phyloP scores from a whole-genome alignment of 2,888 invertebrate species.

The Tipula lateralis region DNA sequence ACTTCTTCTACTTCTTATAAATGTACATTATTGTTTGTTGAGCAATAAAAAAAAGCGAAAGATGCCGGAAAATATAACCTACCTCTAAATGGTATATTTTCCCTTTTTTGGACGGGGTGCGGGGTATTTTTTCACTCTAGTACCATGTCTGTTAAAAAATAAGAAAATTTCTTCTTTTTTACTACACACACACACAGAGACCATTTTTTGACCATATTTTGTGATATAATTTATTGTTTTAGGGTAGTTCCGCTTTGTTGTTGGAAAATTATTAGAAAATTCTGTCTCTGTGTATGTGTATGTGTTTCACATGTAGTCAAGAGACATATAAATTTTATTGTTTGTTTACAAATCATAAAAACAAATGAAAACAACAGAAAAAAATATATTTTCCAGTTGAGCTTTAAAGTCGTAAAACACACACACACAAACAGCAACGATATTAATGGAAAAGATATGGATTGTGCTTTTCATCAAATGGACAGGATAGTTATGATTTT shows the following conservation, averaged over 20 bases:
- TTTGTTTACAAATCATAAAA: slow-evolving; percentile 2
- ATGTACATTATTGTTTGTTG: background rate
- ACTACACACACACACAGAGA: too few relatives aligned
- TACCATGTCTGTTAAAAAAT: background rate
- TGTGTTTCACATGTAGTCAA: background rate
- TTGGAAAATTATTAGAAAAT: slow-evolving; percentile 11
- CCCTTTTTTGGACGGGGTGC: background rate
- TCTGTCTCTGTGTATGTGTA: background rate
- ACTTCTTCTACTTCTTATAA: background rate
- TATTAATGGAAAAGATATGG: background rate
- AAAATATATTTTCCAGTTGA: background rate
- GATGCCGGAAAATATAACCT: background rate
- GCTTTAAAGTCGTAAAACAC: slow-evolving; percentile 7
- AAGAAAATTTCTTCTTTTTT: background rate
- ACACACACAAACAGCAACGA: background rate
- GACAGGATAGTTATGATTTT: slow-evolving; percentile 6
- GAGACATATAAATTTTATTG: slow-evolving; percentile 1
- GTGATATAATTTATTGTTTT: slow-evolving; percentile 24
- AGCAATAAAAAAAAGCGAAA: background rate
- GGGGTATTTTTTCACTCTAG: background rate
- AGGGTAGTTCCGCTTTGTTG: slow-evolving; percentile 2
- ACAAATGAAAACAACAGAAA: background rate
- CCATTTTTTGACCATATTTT: slow-evolving; percentile 19
- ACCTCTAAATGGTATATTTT: slow-evolving; percentile 24
- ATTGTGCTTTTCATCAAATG: slow-evolving; percentile 19